Base-by-base conservation (phyloP, 92 coral and sea anemone genomes). In the Parazoanthus swiftii region DNA sequence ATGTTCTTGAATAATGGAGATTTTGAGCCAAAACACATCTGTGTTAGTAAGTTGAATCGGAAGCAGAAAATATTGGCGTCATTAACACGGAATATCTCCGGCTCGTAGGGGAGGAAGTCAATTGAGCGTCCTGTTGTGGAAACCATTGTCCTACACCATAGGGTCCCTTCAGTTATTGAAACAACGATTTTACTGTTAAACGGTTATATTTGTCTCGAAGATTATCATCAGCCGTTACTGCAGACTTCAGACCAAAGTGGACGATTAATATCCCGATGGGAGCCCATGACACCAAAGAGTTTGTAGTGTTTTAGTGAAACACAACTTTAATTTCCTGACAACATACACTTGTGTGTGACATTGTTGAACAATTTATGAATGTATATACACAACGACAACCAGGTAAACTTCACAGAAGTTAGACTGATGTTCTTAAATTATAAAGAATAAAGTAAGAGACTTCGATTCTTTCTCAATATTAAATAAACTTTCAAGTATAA, bases 401-500 rank as follows among this genome's bases (percentile, higher is more conserved):
- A 84, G 44, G 25, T 37, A 70, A 68, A 84, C 65, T 44, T 71
- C 78, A 59, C 29, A 14, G 42, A 84, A 84, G 78, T 70, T 37
- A 50, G 51, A 73, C 59, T 54, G 59, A 75, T 86, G 81, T 77
- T 90, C 66, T 89, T 38, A 85, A 20, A 56, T 86, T 29, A 81
- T 74, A 76, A 70, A 51, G 38, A 43, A 86, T 71, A 89, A 70
- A 72, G 89, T 90, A 4, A 81, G 67, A 66, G 75, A 72, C 72
- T 81, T 84, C 25, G 76, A 81, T 76, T 82, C 79, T 78, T 48
- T 90, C 74, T 39, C 26, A 48, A 75, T 29, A 86, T 90, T 90
- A 90, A 90, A 90, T 90, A 90, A 89, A 68, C 71, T 90, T 90
- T 23, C 79, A 80, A 80, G 71, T 86, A 90, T 90, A 90, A 90